phyloP scores from a whole-genome alignment of 1,140 invertebrate species.

The Brachionus asplanchnoidis region DNA sequence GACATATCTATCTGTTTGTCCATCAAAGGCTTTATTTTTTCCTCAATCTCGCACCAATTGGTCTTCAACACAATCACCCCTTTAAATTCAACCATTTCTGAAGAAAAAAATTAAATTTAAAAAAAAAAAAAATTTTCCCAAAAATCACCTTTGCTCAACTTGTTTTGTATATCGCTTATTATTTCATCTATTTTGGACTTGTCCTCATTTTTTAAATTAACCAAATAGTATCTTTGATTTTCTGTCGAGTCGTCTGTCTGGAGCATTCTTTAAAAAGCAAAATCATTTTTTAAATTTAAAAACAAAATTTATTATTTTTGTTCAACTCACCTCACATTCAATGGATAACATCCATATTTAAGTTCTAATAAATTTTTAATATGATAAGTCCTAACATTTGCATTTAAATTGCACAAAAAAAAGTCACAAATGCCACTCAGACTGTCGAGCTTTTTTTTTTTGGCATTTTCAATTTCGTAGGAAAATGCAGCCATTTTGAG shows the following conservation, averaged over 20 bases:
- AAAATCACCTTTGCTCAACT: background rate
- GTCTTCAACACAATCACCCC: background rate
- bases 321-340: background rate
- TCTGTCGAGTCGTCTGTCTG: background rate
- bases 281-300: background rate
- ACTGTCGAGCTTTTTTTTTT: background rate
- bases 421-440: background rate
- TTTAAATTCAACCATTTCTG: background rate
- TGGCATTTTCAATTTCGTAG: background rate
- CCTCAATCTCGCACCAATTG: background rate
- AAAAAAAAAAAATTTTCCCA: background rate
- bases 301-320: background rate
- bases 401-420: background rate
- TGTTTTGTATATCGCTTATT: background rate
- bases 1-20: background rate
- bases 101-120: background rate
- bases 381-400: background rate
- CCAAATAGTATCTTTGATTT: background rate
- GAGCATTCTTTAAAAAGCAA: background rate
- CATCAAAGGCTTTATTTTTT: conserved; percentile 11
- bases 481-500: background rate
- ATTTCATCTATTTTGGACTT: background rate
- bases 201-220: background rate
- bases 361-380: background rate
- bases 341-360: background rate